These are phyloP conservation scores for Liopterus haemorrhoidalis DNA, from an alignment of 2,888 invertebrate genomes.

Conservation along the genomic window DNA sequence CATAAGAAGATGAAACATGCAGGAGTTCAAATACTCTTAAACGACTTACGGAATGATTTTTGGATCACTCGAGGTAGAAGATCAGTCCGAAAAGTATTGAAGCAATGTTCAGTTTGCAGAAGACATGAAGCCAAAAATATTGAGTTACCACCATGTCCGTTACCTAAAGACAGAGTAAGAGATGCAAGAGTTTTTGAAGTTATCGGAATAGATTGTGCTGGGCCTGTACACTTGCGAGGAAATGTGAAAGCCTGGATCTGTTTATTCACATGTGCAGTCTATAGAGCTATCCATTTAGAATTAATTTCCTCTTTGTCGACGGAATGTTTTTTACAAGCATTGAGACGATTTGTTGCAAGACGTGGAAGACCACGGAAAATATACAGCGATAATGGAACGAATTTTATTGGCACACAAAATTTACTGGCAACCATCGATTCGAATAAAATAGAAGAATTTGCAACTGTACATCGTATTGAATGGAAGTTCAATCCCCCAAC, in stretches of 20 bases:
- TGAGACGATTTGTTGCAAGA: slow-evolving; percentile 22
- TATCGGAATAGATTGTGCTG: too few relatives aligned
- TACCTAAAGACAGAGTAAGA: slow-evolving; percentile 35
- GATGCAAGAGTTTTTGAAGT: slow-evolving; percentile 36
- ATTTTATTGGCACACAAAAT: not conserved
- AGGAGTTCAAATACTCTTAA: slow-evolving; percentile 25
- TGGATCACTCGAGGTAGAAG: slow-evolving; percentile 30
- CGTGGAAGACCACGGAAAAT: slow-evolving; percentile 35
- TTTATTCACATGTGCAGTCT: slow-evolving; percentile 40
- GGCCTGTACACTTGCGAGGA: too few relatives aligned
- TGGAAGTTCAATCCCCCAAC: slow-evolving; percentile 39
- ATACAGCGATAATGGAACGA: slow-evolving; percentile 20
- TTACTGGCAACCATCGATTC: slow-evolving; percentile 35
- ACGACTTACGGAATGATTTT: slow-evolving; percentile 29
- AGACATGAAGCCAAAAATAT: slow-evolving; percentile 28
- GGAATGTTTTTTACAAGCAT: slow-evolving; percentile 32
- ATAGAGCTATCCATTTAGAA: slow-evolving; percentile 40
- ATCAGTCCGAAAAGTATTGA: slow-evolving; percentile 21
- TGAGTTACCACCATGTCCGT: slow-evolving; percentile 29
- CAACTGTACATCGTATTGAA: too few relatives aligned
- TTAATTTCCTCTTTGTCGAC: slow-evolving; percentile 35
- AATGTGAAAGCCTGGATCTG: too few relatives aligned
- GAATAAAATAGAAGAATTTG: slow-evolving; percentile 25
- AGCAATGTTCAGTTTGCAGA: slow-evolving; percentile 28
- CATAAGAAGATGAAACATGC: slow-evolving; percentile 19